phyloP scores from a whole-genome alignment of 2,888 invertebrate species.

The Chouioia cunea region DNA sequence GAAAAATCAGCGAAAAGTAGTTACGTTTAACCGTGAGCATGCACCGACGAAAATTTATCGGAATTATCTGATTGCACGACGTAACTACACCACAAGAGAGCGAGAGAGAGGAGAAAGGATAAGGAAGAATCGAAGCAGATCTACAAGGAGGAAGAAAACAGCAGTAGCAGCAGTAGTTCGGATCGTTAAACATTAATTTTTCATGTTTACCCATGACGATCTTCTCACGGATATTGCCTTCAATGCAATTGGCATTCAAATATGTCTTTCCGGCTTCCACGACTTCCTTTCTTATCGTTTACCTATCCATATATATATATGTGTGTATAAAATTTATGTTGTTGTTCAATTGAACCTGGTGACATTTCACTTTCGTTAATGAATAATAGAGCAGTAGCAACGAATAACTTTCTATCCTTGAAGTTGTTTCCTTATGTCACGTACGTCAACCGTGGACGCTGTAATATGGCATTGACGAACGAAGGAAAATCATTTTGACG shows the following conservation, averaged over 20 bases:
- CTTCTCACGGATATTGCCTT: slow-evolving; percentile 21
- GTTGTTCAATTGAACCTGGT: not conserved
- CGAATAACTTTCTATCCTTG: slow-evolving; percentile 27
- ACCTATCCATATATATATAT: not conserved
- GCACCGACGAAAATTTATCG: no score
- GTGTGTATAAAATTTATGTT: no score
- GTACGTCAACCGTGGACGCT: not conserved
- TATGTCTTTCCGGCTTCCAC: slow-evolving; percentile 17
- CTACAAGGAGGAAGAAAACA: no score
- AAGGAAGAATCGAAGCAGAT: not conserved
- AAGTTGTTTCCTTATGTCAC: not conserved
- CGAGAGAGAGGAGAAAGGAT: not conserved
- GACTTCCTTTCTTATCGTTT: not conserved
- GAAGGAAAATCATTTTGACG: slow-evolving; percentile 8
- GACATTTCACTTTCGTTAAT: slow-evolving; percentile 44
- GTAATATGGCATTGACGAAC: not conserved
- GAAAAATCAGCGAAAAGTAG: no score
- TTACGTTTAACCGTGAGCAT: no score
- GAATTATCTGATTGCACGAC: no score
- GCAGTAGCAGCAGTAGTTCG: no score
- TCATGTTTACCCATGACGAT: slow-evolving; percentile 17
- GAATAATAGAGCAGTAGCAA: slow-evolving; percentile 18
- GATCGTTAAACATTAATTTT: slow-evolving; percentile 15
- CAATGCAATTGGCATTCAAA: no score
- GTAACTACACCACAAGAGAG: no score